Conservation (phyloP, 2,113 vertebrate species). For the Sterrhoptilus dennistouni region DNA sequence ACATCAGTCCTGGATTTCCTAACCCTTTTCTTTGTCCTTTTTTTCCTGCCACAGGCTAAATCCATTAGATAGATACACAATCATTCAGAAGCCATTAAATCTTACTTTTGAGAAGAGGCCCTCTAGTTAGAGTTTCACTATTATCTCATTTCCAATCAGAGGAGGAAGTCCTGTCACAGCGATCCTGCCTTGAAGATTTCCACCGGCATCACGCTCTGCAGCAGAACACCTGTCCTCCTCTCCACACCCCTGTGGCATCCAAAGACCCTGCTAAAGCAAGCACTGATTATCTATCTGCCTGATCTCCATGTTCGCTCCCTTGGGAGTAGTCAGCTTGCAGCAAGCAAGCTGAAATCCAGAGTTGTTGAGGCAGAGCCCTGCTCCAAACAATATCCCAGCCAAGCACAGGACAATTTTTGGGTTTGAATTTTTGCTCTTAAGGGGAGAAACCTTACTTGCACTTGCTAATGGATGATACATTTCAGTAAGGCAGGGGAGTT, state of each 20-base stretch:
- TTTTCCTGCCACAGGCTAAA: not conserved
- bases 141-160: constrained; percentile 73
- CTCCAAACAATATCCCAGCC: not conserved
- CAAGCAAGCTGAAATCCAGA: constrained; percentile 34
- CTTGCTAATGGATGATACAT: not conserved
- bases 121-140: constrained; percentile 68
- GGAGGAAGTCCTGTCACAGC: constrained; percentile 66
- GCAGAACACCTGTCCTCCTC: constrained; percentile 24
- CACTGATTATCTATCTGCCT: constrained; percentile 12
- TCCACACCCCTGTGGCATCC: constrained; percentile 47
- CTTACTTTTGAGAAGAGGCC: not conserved
- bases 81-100: constrained; percentile 9
- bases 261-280: constrained; percentile 49
- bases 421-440: not conserved
- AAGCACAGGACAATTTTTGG: not conserved
- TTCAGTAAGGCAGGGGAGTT: not conserved
- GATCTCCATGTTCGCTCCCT: constrained; percentile 57
- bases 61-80: not conserved
- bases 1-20: not conserved
- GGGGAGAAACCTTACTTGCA: not conserved
- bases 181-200: constrained; percentile 55
- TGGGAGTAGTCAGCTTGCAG: not conserved
- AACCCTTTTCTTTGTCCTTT: not conserved
- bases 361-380: not conserved
- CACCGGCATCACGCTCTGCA: constrained; percentile 29